Conservation (phyloP, 1,140 invertebrate species). For the Macrostomum lignano region DNA sequence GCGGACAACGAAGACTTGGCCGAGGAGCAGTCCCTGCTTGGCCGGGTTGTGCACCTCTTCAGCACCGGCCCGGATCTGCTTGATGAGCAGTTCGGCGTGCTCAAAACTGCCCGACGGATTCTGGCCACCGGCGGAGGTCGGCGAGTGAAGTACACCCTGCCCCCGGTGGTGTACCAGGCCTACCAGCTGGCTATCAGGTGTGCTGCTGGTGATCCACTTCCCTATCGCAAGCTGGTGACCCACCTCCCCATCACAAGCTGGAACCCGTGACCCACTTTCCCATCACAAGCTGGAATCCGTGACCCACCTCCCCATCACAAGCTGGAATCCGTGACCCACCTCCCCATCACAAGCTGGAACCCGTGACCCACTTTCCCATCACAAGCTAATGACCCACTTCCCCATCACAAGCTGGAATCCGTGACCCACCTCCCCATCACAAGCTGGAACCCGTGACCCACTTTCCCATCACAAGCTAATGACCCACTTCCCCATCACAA, state of each 20-base stretch:
- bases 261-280: too few species aligned
- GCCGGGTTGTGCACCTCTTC: conserved; percentile 60
- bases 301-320: too few species aligned
- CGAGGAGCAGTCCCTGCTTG: conserved; percentile 74
- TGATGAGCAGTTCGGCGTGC: conserved; percentile 55
- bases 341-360: too few species aligned
- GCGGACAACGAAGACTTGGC: conserved; percentile 72
- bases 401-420: too few species aligned
- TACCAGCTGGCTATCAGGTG: conserved; percentile 64
- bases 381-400: too few species aligned
- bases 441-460: too few species aligned
- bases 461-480: too few species aligned
- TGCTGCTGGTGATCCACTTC: conserved; percentile 5
- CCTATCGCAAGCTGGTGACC: neutral
- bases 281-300: too few species aligned
- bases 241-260: neutral
- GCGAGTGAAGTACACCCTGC: conserved; percentile 61
- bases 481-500: too few species aligned
- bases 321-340: too few species aligned
- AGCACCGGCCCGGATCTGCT: conserved; percentile 38
- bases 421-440: too few species aligned
- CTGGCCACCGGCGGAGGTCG: conserved; percentile 55
- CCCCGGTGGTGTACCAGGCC: conserved; percentile 79
- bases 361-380: too few species aligned
- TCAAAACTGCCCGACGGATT: conserved; percentile 48